Percentiles rank a stretch among this genome's conserved stretches.
phyloP scores from a whole-genome alignment of 2,888 invertebrate genomes.

The Neoscelio sp. region DNA sequence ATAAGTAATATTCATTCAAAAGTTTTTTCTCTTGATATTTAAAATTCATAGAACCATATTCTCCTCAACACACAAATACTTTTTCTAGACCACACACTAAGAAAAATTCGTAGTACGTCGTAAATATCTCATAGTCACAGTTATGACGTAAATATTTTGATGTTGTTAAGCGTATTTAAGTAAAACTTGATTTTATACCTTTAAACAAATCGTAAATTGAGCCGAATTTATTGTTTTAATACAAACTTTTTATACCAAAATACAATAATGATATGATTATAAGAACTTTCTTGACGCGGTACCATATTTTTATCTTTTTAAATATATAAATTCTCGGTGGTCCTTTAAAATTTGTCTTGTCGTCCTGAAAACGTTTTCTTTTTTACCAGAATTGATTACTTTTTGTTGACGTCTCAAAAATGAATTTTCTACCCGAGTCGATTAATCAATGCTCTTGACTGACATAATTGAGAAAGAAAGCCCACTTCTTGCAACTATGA shows the following conservation, averaged over 20 bases:
- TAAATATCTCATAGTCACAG: constrained; percentile 52
- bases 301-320: constrained; percentile 27
- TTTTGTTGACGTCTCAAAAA: constrained; percentile 47
- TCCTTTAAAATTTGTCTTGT: constrained; percentile 40
- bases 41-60: constrained; percentile 52
- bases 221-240: no score
- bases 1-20: no score
- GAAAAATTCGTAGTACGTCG: constrained; percentile 28
- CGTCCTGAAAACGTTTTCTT: constrained; percentile 33
- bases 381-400: constrained; percentile 38
- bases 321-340: constrained; percentile 26
- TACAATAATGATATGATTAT: not conserved
- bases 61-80: constrained; percentile 43
- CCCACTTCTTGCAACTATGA: constrained; percentile 15
- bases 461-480: constrained; percentile 36
- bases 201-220: constrained; percentile 1
- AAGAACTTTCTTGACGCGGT: constrained; percentile 1
- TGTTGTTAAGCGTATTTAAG: constrained; percentile 6
- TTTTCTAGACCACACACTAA: constrained; percentile 51
- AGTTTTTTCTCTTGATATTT: no score
- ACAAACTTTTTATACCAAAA: no score
- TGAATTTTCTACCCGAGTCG: constrained; percentile 28
- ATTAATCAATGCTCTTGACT: constrained; percentile 67
- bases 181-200: no score
- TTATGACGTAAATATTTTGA: constrained; percentile 51